Evolutionary conservation across 2,888 invertebrate species (phyloP), one percentile per base, ranked within the genome.

Genomic region (Rhagonycha lutea): DNA sequence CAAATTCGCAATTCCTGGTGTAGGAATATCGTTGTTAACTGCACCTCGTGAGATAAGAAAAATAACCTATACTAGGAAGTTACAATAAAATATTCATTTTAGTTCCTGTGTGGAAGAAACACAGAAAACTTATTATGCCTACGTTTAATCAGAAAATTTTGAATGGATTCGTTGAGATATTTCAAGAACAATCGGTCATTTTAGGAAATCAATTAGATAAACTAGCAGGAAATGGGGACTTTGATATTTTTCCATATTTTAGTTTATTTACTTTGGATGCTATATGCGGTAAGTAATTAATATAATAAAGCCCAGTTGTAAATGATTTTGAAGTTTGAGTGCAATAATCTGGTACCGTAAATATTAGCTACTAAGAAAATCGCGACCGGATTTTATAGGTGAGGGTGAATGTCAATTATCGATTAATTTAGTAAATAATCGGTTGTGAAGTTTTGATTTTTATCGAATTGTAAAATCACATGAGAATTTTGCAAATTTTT

Each of bases 71-170:
- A 18, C 18, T 18, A 18, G 18, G 18, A 18, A 18, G 18, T 61
- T 10, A 61, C 10, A 47, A n/a, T 47, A 10, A 18, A 18, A 18
- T 18, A 2, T 18, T 18, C 18, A 18, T 61, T 12, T 61, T 69
- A 69, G 69, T 69, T 47, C 60, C 18, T 60, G 12, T 90, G 82
- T 93, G 93, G 93, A 89, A 89, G 80, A 81, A 83, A 1, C 89
- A 92, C 76, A 86, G 93, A 11, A 90, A 90, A 80, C 84, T 92
- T 67, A 86, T 93, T 9, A 89, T 92, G n/a, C 92, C 93, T 0
- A 89, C 92, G 18, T 93, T 93, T 83, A 91, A 92, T 83, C 92
- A 91, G 83, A 90, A 90, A 75, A 89, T 92, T 74, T 85, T 93
- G 28, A 90, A 92, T 77, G 89, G 91, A 67, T 93, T 91, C 82